Percentiles rank a stretch among this genome's conserved stretches.
phyloP scores from a whole-genome alignment of 2,113 vertebrate genomes.

The Cathartes aura region DNA sequence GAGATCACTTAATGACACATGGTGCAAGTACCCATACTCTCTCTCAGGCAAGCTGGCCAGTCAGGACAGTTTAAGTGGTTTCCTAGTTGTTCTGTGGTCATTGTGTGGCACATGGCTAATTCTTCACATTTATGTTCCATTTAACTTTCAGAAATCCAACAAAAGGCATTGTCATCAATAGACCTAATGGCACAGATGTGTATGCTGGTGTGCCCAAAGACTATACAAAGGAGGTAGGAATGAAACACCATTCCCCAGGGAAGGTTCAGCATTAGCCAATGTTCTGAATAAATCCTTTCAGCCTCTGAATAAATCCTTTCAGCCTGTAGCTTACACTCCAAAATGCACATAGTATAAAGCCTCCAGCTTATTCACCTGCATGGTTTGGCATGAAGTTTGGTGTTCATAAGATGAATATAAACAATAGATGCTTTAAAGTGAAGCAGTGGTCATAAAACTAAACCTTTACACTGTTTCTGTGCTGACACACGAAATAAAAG shows the following conservation, averaged over 20 bases:
- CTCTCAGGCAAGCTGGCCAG: neutral
- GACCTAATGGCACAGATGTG: constrained; percentile 92
- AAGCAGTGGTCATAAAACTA: neutral
- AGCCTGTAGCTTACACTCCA: neutral
- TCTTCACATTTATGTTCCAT: neutral
- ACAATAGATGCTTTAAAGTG: neutral
- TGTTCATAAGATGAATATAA: neutral
- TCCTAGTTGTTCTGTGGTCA: neutral
- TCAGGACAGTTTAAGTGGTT: neutral
- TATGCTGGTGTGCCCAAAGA: constrained; percentile 91
- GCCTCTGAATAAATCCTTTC: neutral
- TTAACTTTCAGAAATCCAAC: constrained; percentile 89
- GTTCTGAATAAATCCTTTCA: neutral
- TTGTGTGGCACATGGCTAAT: neutral
- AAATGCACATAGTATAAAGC: neutral
- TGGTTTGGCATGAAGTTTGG: neutral
- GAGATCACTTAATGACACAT: neutral
- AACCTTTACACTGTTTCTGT: neutral
- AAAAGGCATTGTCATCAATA: constrained; percentile 90
- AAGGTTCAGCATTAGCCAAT: neutral
- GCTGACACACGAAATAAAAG: neutral
- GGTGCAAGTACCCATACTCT: neutral
- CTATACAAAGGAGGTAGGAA: constrained; percentile 85
- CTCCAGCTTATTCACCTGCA: neutral
- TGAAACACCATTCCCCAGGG: neutral